Base-by-base conservation (phyloP, 2,797 vertebrate genomes). In the Australoheros facetus region DNA sequence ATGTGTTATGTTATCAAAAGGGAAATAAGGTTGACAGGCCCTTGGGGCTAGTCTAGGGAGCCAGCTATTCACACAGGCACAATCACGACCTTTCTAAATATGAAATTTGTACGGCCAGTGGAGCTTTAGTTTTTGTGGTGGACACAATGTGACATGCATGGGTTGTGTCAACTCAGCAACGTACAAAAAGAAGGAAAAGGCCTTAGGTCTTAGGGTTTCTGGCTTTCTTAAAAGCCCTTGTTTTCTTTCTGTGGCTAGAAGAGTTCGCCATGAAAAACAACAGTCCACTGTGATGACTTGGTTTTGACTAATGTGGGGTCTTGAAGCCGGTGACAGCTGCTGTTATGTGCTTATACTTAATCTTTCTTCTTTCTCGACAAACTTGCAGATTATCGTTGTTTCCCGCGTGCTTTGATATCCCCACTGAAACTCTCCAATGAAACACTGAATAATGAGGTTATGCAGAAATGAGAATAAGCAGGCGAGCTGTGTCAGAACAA, bases 31-130 rank as follows among this genome's bases (percentile, higher is more conserved):
- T 73, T 87, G 91, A 92, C 90, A 79, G 85, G 77, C 69, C 91
- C 88, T 87, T 70, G 55, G 56, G 89, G 92, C 76, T n/a, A 7
- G 82, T 88, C 75, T 76, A 56, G 23, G 39, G 60, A 90, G 82
- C 48, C 77, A 19, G 80, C 90, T 88, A 93, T 93, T 93, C 90
- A 94, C 88, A 83, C 37, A 2, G 82, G 85, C 86, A 91, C 90
- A 91, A 93, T 91, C 79, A 70, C 74, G n/a, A 87, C 90, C 91
- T 90, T 91, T 93, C 81, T 82, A 89, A 90, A 94, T 90, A 89
- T 90, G 89, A 93, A 88, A 86, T 85, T 87, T 3, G 73, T 82
- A 75, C 62, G 10, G 85, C 64, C 80, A 77, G 84, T 48, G 79
- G 62, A 37, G 88, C 78, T 86, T 88, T 58, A 53, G 81, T 88